Percentiles rank a stretch among this genome's conserved stretches.
Evolutionary conservation across 2,888 invertebrate species (phyloP).

Genomic region (Trissolcus japonicus): DNA sequence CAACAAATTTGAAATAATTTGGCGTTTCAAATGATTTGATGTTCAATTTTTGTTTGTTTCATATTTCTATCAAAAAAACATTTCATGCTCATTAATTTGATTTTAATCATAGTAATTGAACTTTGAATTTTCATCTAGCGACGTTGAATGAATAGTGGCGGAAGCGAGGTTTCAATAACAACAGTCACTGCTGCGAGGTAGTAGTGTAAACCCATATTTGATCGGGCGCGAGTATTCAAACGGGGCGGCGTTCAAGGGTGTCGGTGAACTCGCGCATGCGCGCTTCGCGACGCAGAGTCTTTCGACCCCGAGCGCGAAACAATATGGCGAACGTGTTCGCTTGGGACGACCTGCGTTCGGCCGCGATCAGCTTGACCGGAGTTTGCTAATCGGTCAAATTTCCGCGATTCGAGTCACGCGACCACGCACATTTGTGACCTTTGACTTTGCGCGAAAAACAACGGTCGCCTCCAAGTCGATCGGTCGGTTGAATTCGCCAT

Average conservation of each 20-base stretch:
- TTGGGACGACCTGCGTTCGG: constrained; percentile 10
- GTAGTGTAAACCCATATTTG: constrained; percentile 42
- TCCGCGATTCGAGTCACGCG: too few species aligned
- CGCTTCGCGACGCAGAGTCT: not conserved
- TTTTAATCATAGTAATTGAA: too few species aligned
- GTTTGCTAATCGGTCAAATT: not conserved
- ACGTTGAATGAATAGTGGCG: constrained; percentile 27
- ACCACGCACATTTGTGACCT: too few species aligned
- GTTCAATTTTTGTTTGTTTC: too few species aligned
- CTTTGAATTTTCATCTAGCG: constrained; percentile 10
- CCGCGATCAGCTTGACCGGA: constrained; percentile 8
- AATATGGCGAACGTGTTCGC: constrained; percentile 30
- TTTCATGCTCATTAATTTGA: too few species aligned
- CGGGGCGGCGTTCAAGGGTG: constrained; percentile 5
- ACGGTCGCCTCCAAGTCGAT: too few species aligned
- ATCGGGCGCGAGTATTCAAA: constrained; percentile 51
- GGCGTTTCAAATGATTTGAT: too few species aligned
- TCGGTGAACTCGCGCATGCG: constrained; percentile 1
- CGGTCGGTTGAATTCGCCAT: too few species aligned
- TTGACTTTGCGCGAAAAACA: too few species aligned
- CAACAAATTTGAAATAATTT: too few species aligned
- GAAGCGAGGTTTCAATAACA: constrained; percentile 27
- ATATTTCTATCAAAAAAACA: too few species aligned
- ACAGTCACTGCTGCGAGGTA: constrained; percentile 19
- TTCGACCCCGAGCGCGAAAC: constrained; percentile 26